Evolutionary conservation across 2,888 invertebrate species (phyloP).

Genomic region (Synanthedon andrenaeformis): DNA sequence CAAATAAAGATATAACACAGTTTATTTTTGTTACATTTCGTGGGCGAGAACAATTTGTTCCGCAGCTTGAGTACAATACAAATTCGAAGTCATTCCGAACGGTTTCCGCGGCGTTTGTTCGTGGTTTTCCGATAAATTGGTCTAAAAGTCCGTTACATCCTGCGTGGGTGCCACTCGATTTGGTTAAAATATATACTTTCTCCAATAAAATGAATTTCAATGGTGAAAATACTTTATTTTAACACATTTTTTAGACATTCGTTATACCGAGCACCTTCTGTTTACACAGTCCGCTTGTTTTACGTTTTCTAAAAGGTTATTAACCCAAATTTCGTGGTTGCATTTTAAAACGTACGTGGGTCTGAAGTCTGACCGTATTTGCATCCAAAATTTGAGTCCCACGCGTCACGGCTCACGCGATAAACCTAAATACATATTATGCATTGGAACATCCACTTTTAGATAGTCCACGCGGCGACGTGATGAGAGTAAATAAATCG

Average conservation of each 20-base stretch:
- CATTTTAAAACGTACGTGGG: constrained; percentile 12
- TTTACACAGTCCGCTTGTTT: constrained; percentile 40
- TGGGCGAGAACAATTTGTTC: constrained; percentile 24
- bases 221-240: background rate
- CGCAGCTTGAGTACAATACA: constrained; percentile 23
- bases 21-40: background rate
- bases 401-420: background rate
- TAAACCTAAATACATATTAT: background rate
- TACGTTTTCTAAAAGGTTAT: constrained; percentile 44
- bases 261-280: constrained; percentile 10
- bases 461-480: background rate
- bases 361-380: constrained; percentile 6
- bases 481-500: too few species aligned
- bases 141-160: constrained; percentile 43
- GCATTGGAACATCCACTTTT: background rate
- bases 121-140: constrained; percentile 54
- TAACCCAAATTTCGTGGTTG: constrained; percentile 42
- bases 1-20: too few species aligned
- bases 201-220: background rate
- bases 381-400: constrained; percentile 7
- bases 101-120: constrained; percentile 35
- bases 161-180: constrained; percentile 9
- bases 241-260: background rate
- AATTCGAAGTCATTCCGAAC: constrained; percentile 36
- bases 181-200: background rate